phyloP scores from a whole-genome alignment of 2,888 invertebrate genomes.

The Lasioglossum pauxillum region DNA sequence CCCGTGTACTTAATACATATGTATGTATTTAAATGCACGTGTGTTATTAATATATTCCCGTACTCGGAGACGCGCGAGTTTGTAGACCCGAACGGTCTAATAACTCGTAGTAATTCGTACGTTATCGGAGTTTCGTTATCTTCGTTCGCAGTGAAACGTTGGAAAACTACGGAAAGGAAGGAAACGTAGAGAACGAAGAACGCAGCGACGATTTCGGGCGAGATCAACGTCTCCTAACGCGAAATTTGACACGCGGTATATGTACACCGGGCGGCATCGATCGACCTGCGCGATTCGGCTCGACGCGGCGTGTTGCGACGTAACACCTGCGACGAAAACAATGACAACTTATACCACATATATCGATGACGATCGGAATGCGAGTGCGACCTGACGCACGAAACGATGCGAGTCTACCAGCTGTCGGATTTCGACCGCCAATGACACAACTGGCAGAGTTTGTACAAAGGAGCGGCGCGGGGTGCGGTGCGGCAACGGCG shows the following conservation, averaged over 20 bases:
- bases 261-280: not conserved
- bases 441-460: slow-evolving; percentile 38
- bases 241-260: not conserved
- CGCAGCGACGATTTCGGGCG: not conserved
- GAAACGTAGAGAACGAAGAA: not conserved
- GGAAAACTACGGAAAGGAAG: not conserved
- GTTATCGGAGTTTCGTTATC: not conserved
- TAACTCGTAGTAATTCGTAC: not conserved
- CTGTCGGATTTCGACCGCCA: slow-evolving; percentile 54
- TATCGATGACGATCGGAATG: slow-evolving; percentile 68
- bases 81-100: not conserved
- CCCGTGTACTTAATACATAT: too few relatives aligned
- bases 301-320: slow-evolving; percentile 6
- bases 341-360: slow-evolving; percentile 62
- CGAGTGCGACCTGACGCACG: slow-evolving; percentile 56
- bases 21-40: too few relatives aligned
- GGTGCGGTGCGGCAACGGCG: not conserved
- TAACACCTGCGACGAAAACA: slow-evolving; percentile 69
- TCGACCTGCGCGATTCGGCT: not conserved
- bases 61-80: not conserved
- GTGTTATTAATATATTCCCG: too few relatives aligned
- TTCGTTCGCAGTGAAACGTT: not conserved
- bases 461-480: not conserved
- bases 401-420: slow-evolving; percentile 60
- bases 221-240: not conserved